Percentiles rank a stretch among this genome's conserved stretches.
Conservation (phyloP, 2,888 invertebrate species). For the Gasteruption jaculator region DNA sequence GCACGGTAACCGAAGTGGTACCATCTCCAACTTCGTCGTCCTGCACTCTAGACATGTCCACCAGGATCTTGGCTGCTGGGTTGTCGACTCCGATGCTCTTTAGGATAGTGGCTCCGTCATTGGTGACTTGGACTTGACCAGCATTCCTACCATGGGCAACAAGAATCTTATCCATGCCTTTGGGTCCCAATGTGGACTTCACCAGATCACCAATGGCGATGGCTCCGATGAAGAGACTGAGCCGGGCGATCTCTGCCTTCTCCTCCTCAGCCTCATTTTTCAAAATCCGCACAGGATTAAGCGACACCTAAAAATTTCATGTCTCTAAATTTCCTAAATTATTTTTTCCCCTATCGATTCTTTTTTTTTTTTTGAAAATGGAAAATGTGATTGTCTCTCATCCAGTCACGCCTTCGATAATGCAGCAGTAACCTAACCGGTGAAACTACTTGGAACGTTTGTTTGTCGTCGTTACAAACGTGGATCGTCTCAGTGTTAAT, state of each 20-base stretch:
- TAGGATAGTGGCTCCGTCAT: constrained; percentile 98
- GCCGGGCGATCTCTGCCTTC: constrained; percentile 92
- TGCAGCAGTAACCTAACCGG: no score
- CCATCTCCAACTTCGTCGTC: constrained; percentile 99
- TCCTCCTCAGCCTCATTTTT: constrained; percentile 97
- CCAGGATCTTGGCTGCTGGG: constrained; percentile 97
- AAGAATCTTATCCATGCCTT: constrained; percentile 96
- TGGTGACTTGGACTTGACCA: constrained; percentile 91
- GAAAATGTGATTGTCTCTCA: no score
- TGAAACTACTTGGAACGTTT: no score
- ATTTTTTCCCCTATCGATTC: no score
- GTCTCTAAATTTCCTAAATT: no score
- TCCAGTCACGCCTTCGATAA: no score
- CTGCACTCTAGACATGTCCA: constrained; percentile 98
- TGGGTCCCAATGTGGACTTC: constrained; percentile 96
- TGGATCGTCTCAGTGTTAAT: no score
- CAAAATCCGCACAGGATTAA: constrained; percentile 91
- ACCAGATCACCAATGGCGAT: constrained; percentile 98
- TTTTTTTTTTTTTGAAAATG: no score
- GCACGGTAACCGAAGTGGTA: constrained; percentile 97
- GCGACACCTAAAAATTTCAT: constrained; percentile 70
- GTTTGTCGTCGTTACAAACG: no score
- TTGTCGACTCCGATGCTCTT: constrained; percentile 96
- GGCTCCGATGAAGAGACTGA: constrained; percentile 97
- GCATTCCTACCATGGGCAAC: constrained; percentile 75